Base-by-base conservation (phyloP, 2,888 invertebrate species). In the Julus scanicus region DNA sequence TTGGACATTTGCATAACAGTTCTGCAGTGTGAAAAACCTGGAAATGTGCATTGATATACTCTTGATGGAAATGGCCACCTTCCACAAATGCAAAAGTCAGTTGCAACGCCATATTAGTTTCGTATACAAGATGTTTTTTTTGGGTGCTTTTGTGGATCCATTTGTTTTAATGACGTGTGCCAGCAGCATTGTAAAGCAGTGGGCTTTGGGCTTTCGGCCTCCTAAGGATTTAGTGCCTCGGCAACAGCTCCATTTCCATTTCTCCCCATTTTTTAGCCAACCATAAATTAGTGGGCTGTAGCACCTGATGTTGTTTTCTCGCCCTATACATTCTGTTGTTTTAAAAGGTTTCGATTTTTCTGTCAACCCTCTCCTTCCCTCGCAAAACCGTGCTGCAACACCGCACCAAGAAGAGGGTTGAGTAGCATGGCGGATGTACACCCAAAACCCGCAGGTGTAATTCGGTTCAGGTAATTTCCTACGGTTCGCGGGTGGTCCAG, bases 271-370 rank as follows among this genome's bases (percentile, higher is more conserved):
- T 71, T 63, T 71, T 71, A 29, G 71, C n/a, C 29, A 71, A 71
- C 71, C 71, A 71, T 71, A 71, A 71, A 71, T 71, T 71, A 71
- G 71, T 29, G 71, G 17, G 20, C 71, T 29, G 71, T 3, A 71
- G 8, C 71, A 71, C 71, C 71, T 71, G 71, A 71, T 63, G 63
- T 63, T 63, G 63, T 63, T 63, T n/a, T 63, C 63, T 63, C 63
- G 17, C 20, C 20, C 63, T 9, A 63, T 49, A 9, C 49, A 49
- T 5, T 57, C 17, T 57, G 57, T 57, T 57, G 57, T 57, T 57
- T 71, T 71, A 71, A 71, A 71, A 71, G 71, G 71, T 71, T 71
- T 71, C 71, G 71, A 71, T 71, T 71, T 71, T 71, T 71, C 71
- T 71, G 71, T 71, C 71, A 71, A 71, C 71, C 71, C 71, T 29